These are phyloP conservation scores for Equus przewalskii DNA, from an alignment of 2,113 vertebrate species.

Conservation along the genomic window DNA sequence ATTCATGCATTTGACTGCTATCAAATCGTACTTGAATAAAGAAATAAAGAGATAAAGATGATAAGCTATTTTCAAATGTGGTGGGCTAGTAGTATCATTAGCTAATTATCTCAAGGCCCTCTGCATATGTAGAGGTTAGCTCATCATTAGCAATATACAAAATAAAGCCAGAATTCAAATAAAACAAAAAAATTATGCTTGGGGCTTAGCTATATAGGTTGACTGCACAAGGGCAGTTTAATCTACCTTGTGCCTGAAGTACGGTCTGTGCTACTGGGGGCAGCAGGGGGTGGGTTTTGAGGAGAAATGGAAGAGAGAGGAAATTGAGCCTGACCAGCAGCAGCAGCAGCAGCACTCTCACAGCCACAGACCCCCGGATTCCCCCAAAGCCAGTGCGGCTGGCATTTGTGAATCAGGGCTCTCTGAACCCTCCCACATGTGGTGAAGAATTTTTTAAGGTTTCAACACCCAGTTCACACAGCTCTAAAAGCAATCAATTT, in stretches of 20 bases:
- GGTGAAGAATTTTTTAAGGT: not conserved
- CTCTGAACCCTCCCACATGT: not conserved
- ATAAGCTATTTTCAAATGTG: not conserved
- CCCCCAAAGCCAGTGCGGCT: not conserved
- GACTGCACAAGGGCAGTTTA: not conserved
- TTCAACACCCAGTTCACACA: not conserved
- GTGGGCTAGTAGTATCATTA: not conserved
- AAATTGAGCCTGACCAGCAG: not conserved
- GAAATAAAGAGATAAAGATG: not conserved
- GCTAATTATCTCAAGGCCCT: conserved; percentile 11
- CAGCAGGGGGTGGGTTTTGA: not conserved
- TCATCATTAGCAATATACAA: not conserved
- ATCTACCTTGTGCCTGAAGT: not conserved
- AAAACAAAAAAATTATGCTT: not conserved
- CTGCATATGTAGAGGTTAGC: not conserved
- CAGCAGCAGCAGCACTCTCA: not conserved
- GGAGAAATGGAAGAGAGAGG: too few species aligned
- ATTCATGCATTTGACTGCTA: not conserved
- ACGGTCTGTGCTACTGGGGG: not conserved
- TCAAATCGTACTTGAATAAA: not conserved
- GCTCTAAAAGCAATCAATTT: conserved; percentile 4
- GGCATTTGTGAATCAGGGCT: not conserved
- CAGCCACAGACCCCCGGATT: not conserved
- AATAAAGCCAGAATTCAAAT: conserved; percentile 7
- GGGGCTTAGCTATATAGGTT: not conserved